These are phyloP conservation scores for Phenacoccus solenopsis DNA, from an alignment of 1,140 invertebrate species.

Conservation along the genomic window DNA sequence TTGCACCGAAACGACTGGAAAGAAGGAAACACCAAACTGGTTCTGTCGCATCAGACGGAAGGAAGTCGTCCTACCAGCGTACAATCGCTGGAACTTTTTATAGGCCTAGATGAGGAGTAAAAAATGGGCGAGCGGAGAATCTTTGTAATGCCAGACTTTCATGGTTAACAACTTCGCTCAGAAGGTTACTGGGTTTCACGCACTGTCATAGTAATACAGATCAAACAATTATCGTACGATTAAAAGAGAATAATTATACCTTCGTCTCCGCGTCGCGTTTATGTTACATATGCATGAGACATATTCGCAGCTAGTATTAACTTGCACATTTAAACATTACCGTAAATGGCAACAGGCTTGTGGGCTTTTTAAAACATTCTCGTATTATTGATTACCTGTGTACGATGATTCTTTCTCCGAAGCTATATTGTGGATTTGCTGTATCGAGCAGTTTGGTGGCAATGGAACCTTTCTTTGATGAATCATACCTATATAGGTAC, in stretches of 20 bases:
- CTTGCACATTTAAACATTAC: not conserved
- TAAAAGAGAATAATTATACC: not conserved
- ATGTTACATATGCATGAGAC: not conserved
- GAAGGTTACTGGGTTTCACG: conserved; percentile 1
- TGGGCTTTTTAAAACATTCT: not conserved
- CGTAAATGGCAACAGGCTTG: not conserved
- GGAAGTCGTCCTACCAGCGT: not conserved
- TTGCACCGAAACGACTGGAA: no score
- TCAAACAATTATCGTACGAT: not conserved
- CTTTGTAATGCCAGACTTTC: conserved; percentile 1
- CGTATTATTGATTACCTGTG: no score
- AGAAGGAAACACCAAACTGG: not conserved
- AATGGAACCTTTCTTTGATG: no score
- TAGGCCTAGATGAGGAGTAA: not conserved
- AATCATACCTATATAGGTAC: no score
- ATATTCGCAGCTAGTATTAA: not conserved
- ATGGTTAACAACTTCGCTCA: not conserved
- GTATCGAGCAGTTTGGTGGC: no score
- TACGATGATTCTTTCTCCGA: no score
- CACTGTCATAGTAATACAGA: not conserved
- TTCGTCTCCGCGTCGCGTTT: not conserved
- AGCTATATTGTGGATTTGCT: no score
- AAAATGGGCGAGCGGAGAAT: not conserved
- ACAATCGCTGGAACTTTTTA: not conserved
- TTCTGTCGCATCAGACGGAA: not conserved